A percentile compares a stretch with the other conserved stretches of the same genome.
Evolutionary conservation across 2,113 vertebrate species (phyloP).

Genomic region (Mastomys coucha): DNA sequence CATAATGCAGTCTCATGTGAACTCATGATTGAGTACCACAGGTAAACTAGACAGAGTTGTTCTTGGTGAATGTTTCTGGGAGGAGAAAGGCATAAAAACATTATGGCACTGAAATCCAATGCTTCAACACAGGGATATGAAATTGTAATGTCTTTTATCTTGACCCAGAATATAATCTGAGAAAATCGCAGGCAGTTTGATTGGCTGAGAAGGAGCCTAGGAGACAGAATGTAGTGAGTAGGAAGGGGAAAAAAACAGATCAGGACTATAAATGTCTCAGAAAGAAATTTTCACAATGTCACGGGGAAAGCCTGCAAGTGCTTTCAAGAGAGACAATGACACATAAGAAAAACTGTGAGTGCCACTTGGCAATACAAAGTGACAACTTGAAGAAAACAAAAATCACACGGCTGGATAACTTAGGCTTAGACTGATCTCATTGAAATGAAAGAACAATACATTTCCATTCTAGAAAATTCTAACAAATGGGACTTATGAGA

Average conservation of each 20-base stretch:
- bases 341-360: neutral
- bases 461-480: too few relatives aligned
- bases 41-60: neutral
- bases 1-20: neutral
- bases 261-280: neutral
- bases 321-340: neutral
- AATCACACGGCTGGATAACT: neutral
- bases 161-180: neutral
- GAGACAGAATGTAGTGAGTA: neutral
- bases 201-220: neutral
- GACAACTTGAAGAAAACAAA: too few relatives aligned
- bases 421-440: neutral
- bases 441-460: neutral
- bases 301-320: neutral
- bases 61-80: neutral
- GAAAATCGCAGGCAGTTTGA: neutral
- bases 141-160: neutral
- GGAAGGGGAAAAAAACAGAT: neutral
- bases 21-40: neutral
- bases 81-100: rapidly evolving
- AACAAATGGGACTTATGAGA: neutral
- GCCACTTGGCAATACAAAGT: neutral
- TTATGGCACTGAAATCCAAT: neutral
- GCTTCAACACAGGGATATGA: neutral
- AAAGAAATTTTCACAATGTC: neutral